These are phyloP conservation scores for Orthonychiurus folsomi DNA, from an alignment of 2,888 invertebrate species.

Conservation along the genomic window DNA sequence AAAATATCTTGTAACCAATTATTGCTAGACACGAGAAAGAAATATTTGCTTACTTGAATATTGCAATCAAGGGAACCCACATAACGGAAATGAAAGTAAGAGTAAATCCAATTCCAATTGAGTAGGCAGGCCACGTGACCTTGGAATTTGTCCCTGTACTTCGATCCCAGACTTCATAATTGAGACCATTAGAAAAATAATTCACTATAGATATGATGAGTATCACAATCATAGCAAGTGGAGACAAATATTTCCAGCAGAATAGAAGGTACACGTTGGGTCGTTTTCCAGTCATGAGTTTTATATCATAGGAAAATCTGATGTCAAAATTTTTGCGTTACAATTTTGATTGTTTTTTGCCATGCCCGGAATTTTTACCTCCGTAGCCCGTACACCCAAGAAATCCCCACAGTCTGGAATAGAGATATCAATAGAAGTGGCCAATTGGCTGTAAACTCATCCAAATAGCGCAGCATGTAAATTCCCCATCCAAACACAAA, in stretches of 20 bases:
- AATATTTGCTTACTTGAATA: neutral
- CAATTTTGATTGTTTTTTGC: neutral
- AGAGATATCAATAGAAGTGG: conserved; percentile 20
- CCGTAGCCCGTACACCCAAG: conserved; percentile 26
- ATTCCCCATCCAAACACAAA: conserved; percentile 23
- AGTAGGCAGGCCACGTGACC: neutral
- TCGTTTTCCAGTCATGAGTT: conserved; percentile 25
- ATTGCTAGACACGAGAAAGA: too few relatives aligned
- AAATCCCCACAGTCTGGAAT: conserved; percentile 17
- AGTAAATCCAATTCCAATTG: neutral
- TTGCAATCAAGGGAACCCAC: neutral
- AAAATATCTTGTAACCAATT: too few relatives aligned
- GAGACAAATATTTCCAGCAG: conserved; percentile 29
- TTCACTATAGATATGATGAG: neutral
- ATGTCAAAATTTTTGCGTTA: neutral
- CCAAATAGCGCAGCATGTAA: conserved; percentile 23
- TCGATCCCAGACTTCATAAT: conserved; percentile 3
- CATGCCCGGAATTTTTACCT: too few relatives aligned
- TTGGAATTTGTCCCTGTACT: neutral
- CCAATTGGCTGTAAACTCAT: conserved; percentile 29
- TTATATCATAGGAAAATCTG: conserved; percentile 24
- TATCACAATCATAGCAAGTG: conserved; percentile 16
- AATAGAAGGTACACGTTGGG: conserved; percentile 22
- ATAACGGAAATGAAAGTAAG: neutral
- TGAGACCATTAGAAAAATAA: neutral